phyloP scores from a whole-genome alignment of 2,888 invertebrate genomes.

The Megalurothrips usitatus region DNA sequence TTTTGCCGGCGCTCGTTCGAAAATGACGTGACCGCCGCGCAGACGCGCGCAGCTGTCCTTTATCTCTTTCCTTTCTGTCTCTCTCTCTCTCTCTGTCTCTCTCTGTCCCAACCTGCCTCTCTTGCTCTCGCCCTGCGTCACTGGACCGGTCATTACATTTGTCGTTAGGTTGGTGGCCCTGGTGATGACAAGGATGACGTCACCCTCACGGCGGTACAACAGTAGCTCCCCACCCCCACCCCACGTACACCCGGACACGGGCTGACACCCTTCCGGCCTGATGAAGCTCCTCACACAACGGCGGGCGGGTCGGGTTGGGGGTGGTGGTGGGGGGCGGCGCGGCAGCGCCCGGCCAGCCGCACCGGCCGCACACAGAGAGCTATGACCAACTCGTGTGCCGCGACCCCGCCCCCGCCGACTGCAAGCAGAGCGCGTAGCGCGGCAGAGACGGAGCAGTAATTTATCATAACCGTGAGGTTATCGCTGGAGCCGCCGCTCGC shows the following conservation, averaged over 20 bases:
- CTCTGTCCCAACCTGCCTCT: neutral
- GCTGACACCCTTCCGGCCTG: neutral
- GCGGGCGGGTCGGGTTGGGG: neutral
- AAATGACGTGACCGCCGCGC: no score
- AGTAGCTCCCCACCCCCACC: conserved; percentile 4
- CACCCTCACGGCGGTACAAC: conserved; percentile 26
- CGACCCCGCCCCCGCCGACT: no score
- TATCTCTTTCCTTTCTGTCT: neutral
- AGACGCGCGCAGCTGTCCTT: no score
- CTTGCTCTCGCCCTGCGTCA: neutral
- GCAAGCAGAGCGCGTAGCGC: no score
- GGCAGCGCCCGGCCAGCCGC: neutral
- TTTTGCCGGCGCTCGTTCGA: no score
- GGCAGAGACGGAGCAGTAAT: no score
- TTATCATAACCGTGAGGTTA: no score
- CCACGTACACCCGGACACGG: neutral
- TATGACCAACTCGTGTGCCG: no score
- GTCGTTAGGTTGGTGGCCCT: neutral
- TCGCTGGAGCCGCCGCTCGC: neutral
- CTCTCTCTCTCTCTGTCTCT: neutral
- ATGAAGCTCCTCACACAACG: neutral
- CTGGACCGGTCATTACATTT: no score
- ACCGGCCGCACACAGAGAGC: no score
- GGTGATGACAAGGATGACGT: neutral
- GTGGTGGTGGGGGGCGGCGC: neutral